Base-by-base conservation (phyloP, 2,113 vertebrate genomes). In the Rhineura floridana region DNA sequence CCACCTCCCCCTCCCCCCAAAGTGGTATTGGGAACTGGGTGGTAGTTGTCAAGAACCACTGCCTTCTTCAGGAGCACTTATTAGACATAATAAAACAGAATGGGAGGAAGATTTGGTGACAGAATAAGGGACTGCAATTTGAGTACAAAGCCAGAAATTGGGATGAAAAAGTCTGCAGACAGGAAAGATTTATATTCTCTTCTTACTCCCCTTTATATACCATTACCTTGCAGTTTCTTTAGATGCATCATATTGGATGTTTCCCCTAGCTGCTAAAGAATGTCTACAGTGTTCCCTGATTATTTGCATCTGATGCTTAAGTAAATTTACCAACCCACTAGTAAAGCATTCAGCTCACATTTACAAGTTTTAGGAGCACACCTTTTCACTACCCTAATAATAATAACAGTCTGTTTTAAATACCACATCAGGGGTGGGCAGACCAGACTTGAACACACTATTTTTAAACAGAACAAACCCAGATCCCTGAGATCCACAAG, bases 241-340 rank as follows among this genome's bases (percentile, higher is more conserved):
- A 46, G 12, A 81, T 82, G 19, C 55, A 52, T 90, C 75, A 78
- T 82, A 73, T 85, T 42, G 46, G 62, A 69, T 48, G 81, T 91
- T 90, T 67, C 36, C 82, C 46, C 73, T n/a, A 73, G 65, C 1
- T n/a, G 23, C 36, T 89, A 84, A 79, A 2, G 30, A 85, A 87
- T 65, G 81, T 63, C 6, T 6, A 8, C 9, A 91, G 33, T 77
- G 33, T 88, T 90, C 36, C 88, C 80, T 75, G 42, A 67, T 86
- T 78, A 83, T 33, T 82, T 83, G 84, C 87, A 90, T 1, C 7
- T 0, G 65, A 44, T 1, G 10, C 72, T 69, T 89, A 92, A 72
- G 62, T 52, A 89, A 88, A 93, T 30, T 67, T 69, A 82, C 19
- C 28, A 85, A 69, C 69, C 36, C 46, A 77, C 6, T 82, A n/a